Base-by-base conservation (phyloP, 2,888 invertebrate species). In the Andrena trimmerana region DNA sequence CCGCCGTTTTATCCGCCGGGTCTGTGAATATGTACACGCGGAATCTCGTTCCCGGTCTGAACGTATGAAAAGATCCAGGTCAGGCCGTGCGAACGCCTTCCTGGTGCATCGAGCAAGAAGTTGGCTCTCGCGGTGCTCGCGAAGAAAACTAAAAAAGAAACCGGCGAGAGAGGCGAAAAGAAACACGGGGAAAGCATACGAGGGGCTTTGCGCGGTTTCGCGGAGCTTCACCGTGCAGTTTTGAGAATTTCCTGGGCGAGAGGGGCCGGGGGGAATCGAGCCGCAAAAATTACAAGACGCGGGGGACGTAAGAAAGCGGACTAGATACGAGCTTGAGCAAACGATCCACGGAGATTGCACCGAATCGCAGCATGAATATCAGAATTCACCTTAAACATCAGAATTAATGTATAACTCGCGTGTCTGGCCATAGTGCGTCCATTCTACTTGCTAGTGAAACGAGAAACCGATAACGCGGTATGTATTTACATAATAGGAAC, bases 21-120 rank as follows among this genome's bases (percentile, higher is more conserved):
- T 72, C 54, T 36, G 70, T 68, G 76, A 79, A 75, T 81, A 83
- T 52, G 68, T 63, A 73, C 62, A 75, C 79, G 66, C 57, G 50
- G 54, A 79, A 70, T 70, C 67, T 73, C 60, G 59, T 79, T 75
- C 76, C 42, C 50, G 65, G 52, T 71, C 68, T 77, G 82, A 85
- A 86, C 81, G 88, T 72, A 78, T 86, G 86, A 86, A 89, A 83
- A 76, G 84, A 89, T 87, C 81, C 74, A 68, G 89, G 87, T 89
- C 89, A 76, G 68, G 42, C 68, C 36, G 81, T 62, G 70, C 80
- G 80, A 87, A 84, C 81, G 78, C 78, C 80, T 86, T 72, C 81
- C 66, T 65, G 80, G 78, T 83, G 77, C 85, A 78, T 81, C 78
- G 76, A 62, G 70, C 66, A 79, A 81, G 74, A 79, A 84, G 83